Conservation (phyloP, 1,140 invertebrate genomes). For the Magallana ariakensis region DNA sequence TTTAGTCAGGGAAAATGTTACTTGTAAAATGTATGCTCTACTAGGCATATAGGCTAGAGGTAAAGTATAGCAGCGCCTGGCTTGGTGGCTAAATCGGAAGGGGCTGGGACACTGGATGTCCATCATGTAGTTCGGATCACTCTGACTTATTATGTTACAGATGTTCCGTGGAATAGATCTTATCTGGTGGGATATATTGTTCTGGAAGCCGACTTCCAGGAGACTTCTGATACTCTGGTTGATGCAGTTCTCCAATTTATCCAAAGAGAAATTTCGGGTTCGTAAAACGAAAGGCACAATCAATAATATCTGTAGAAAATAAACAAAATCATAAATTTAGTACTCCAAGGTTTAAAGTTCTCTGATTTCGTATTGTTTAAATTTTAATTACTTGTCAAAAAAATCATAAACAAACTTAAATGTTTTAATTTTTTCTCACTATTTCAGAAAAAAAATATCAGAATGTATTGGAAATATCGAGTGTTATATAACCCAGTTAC, state of each 20-base stretch:
- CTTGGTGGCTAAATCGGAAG: neutral
- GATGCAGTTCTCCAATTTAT: slow-evolving; percentile 11
- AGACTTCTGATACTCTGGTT: neutral
- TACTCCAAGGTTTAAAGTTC: too few relatives aligned
- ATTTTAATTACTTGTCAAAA: neutral
- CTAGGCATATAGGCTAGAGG: neutral
- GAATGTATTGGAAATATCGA: too few relatives aligned
- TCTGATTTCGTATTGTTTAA: neutral
- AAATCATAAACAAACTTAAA: neutral
- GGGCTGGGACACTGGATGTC: neutral
- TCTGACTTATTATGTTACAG: neutral
- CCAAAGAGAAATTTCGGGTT: neutral
- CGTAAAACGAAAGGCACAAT: slow-evolving; percentile 17
- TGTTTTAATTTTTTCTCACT: too few relatives aligned
- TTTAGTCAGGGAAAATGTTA: neutral
- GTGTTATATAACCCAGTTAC: too few relatives aligned
- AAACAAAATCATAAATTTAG: neutral
- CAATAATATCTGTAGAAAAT: neutral
- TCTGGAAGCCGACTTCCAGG: neutral
- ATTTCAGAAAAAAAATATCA: too few relatives aligned
- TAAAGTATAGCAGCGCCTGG: neutral
- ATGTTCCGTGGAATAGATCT: neutral
- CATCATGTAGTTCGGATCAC: neutral
- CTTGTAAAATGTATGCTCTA: neutral
- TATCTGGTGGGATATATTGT: neutral